Conservation (phyloP, 2,797 vertebrate genomes). For the Amphiprion clarkii region DNA sequence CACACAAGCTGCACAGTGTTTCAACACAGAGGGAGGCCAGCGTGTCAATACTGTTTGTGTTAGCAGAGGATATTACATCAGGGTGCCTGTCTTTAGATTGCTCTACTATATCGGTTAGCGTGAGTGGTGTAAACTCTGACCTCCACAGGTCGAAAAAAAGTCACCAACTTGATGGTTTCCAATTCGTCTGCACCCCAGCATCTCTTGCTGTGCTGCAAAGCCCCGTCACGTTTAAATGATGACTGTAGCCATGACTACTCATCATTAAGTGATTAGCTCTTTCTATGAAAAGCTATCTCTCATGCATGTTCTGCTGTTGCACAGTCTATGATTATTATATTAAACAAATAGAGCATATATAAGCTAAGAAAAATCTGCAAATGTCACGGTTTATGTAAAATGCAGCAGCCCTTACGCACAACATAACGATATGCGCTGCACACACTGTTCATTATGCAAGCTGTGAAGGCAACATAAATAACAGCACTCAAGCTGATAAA, state of each 20-base stretch:
- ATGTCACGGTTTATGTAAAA: slow-evolving; percentile 49
- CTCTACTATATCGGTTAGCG: slow-evolving; percentile 6
- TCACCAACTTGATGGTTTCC: slow-evolving; percentile 21
- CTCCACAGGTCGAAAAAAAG: slow-evolving; percentile 27
- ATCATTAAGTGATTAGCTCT: slow-evolving; percentile 36
- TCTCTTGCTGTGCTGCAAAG: slow-evolving; percentile 3
- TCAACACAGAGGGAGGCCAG: slow-evolving; percentile 44
- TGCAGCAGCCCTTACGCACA: slow-evolving; percentile 23
- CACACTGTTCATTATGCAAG: slow-evolving; percentile 63
- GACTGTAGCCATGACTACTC: slow-evolving; percentile 14
- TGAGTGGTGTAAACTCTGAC: slow-evolving; percentile 45
- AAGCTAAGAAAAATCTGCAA: slow-evolving; percentile 29
- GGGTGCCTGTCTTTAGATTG: slow-evolving; percentile 38
- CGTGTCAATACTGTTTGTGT: slow-evolving; percentile 60
- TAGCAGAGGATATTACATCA: slow-evolving; percentile 32
- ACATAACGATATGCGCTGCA: slow-evolving; percentile 24
- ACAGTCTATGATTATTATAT: slow-evolving; percentile 27
- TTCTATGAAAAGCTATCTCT: slow-evolving; percentile 28
- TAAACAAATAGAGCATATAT: slow-evolving; percentile 43
- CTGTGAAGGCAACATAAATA: slow-evolving; percentile 62
- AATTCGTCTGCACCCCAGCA: slow-evolving; percentile 19
- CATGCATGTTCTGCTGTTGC: slow-evolving; percentile 20
- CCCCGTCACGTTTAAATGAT: slow-evolving; percentile 15
- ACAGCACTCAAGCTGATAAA: slow-evolving; percentile 68
- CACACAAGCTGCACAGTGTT: slow-evolving; percentile 58